Evolutionary conservation across 2,113 vertebrate genomes (phyloP).

Genomic region (Cynocephalus volans): DNA sequence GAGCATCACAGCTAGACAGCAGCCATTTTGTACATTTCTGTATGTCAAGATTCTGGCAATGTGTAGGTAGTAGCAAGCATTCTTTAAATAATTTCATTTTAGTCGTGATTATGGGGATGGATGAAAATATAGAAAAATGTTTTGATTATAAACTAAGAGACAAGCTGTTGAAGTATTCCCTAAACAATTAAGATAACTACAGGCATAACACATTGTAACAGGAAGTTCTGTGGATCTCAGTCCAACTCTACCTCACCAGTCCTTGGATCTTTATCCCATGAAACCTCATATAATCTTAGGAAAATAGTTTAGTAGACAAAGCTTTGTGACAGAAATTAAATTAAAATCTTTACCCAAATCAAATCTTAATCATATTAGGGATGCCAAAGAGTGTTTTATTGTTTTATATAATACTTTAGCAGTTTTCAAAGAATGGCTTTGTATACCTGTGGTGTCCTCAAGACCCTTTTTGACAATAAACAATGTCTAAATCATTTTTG

Average conservation of each 20-base stretch:
- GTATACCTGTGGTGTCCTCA: not conserved
- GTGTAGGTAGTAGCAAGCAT: not conserved
- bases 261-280: not conserved
- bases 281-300: not conserved
- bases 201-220: not conserved
- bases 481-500: not conserved
- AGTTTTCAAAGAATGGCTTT: not conserved
- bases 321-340: not conserved
- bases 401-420: not conserved
- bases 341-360: not conserved
- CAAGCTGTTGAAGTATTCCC: not conserved
- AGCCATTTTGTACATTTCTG: not conserved
- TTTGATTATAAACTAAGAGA: not conserved
- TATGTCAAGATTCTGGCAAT: not conserved
- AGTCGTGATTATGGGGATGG: not conserved
- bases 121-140: not conserved
- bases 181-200: not conserved
- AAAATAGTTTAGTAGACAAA: not conserved
- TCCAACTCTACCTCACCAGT: not conserved
- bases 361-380: not conserved
- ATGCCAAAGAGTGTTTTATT: not conserved
- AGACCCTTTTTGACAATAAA: not conserved
- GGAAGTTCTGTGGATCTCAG: not conserved
- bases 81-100: slow-evolving; percentile 32
- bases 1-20: not conserved